phyloP scores from a whole-genome alignment of 2,113 vertebrate species.

The Grus americana region DNA sequence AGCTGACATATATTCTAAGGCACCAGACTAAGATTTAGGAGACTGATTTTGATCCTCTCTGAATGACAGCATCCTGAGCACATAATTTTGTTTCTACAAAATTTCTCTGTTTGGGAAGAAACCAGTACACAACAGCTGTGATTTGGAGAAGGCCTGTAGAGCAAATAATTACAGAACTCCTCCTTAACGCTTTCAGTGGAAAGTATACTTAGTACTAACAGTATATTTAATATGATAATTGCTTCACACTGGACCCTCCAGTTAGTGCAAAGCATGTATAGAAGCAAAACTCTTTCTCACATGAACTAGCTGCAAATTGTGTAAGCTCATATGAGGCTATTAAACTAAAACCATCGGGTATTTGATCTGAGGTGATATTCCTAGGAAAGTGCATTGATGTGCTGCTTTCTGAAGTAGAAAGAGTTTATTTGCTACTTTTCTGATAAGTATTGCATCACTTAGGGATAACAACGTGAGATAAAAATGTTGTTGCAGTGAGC shows the following conservation, averaged over 20 bases:
- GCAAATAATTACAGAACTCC: background rate
- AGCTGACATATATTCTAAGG: background rate
- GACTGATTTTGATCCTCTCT: background rate
- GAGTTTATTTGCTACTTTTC: background rate
- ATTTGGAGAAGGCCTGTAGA: background rate
- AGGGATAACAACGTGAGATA: background rate
- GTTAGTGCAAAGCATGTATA: background rate
- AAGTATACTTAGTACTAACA: background rate
- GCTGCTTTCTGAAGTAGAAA: background rate
- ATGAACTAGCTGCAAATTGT: background rate
- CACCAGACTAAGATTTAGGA: background rate
- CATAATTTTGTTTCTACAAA: background rate
- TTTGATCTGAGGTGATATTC: background rate
- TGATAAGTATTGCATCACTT: background rate
- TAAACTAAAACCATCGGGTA: background rate
- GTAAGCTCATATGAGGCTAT: background rate
- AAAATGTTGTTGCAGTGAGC: background rate
- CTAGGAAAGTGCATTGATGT: background rate
- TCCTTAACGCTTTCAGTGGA: background rate
- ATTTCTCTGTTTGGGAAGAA: background rate
- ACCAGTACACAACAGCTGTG: background rate
- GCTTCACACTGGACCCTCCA: background rate
- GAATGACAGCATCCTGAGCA: background rate
- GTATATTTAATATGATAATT: background rate
- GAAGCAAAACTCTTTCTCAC: background rate